Evolutionary conservation across 2,888 invertebrate species (phyloP), one percentile per base, ranked within the genome.

Genomic region (Bugula neritina): DNA sequence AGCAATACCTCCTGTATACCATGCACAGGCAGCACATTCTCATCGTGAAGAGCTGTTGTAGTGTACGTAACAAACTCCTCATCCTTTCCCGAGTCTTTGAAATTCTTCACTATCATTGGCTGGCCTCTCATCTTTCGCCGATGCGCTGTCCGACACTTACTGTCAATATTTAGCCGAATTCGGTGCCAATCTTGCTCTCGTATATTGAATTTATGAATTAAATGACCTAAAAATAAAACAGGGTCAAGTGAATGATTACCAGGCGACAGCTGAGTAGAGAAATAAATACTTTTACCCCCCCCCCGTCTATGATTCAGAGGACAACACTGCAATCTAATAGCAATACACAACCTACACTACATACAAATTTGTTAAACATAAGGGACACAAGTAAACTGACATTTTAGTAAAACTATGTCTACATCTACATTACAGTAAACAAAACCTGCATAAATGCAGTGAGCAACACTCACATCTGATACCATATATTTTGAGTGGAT

Each of bases 131-230:
- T 77, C 72, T 79, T 78, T 31, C 80, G 78, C 54, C 81, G 78
- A 77, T 80, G 87, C 1, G 86, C 86, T 54, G 86, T 86, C 52
- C 87, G 80, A 77, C 87, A 87, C 76, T 87, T 87, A 58, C 87
- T 86, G 78, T 87, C 86, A 75, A 87, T 84, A 77, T 87, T 87
- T 76, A 85, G 86, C 77, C 86, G 86, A 71, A 87, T 87, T 75
- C 86, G 80, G 73, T 86, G 85, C 87, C 87, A 87, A 74, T 87
- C 86, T 73, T 82, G 81, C 74, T 86, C 86, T n/a, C 84, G 82
- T 55, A 87, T 85, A 54, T 81, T 81, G 79, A 87, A 87, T 73
- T 84, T 83, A 74, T 85, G 82, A 52, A 86, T 82, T 23, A 87
- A 78, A 76, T 87, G 87, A 78, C 86, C 86, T 80, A 73, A 27